Percentiles rank a stretch among this genome's conserved stretches.
These are phyloP conservation scores for Cairina moschata DNA, from an alignment of 2,113 vertebrate species.

Conservation along the genomic window DNA sequence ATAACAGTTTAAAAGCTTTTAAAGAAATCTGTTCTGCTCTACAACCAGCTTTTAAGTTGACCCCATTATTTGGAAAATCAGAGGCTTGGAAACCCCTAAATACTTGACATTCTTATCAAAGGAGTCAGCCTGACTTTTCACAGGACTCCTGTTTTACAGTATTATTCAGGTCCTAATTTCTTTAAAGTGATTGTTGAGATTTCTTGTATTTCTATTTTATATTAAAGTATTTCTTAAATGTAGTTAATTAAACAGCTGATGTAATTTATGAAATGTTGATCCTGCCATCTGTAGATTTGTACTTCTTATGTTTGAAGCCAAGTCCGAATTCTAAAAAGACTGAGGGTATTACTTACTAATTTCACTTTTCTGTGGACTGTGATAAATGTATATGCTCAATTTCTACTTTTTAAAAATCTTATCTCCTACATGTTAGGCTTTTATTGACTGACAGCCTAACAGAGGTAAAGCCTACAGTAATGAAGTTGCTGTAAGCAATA, in stretches of 20 bases:
- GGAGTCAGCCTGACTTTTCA: slow-evolving; percentile 60
- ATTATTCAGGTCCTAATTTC: slow-evolving; percentile 22
- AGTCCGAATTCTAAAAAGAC: background rate
- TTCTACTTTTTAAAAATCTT: background rate
- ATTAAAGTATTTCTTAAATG: background rate
- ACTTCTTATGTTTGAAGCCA: background rate
- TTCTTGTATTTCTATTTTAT: background rate
- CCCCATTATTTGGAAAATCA: slow-evolving; percentile 66
- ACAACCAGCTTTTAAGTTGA: slow-evolving; percentile 69
- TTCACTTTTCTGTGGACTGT: background rate
- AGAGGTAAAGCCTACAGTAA: background rate
- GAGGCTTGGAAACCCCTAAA: slow-evolving; percentile 64
- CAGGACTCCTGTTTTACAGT: slow-evolving; percentile 45
- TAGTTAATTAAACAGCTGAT: background rate
- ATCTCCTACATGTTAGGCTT: background rate
- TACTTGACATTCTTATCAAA: slow-evolving; percentile 69
- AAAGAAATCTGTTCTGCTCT: slow-evolving; percentile 76
- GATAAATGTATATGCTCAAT: background rate
- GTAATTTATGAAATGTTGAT: background rate
- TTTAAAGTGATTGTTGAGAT: slow-evolving; percentile 5
- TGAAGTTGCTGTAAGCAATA: background rate
- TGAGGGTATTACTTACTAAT: rapidly evolving
- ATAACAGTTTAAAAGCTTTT: slow-evolving; percentile 75
- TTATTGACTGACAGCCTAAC: background rate
- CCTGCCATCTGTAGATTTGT: background rate